Evolutionary conservation across 2,113 vertebrate species (phyloP).

Genomic region (Anguilla rostrata): DNA sequence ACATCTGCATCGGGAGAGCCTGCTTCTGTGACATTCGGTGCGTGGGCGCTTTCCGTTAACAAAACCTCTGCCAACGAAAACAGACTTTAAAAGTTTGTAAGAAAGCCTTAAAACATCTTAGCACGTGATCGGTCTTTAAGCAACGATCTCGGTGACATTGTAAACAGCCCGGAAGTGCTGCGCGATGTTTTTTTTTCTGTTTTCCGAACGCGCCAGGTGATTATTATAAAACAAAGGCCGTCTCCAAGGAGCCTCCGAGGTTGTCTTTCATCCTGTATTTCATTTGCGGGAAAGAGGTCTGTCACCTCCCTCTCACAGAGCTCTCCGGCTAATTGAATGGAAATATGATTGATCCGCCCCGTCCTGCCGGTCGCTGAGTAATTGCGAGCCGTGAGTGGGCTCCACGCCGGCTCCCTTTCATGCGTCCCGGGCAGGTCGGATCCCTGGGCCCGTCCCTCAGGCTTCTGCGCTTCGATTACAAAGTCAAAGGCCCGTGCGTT

Average conservation of each 20-base stretch:
- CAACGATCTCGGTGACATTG: constrained; percentile 17
- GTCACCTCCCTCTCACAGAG: constrained; percentile 33
- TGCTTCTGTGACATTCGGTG: not conserved
- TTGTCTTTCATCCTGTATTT: constrained; percentile 37
- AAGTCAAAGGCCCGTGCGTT: constrained; percentile 45
- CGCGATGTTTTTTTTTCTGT: constrained; percentile 1
- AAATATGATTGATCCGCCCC: constrained; percentile 48
- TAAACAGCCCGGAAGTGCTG: constrained; percentile 15
- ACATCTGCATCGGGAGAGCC: not conserved
- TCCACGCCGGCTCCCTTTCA: not conserved
- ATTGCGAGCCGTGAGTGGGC: constrained; percentile 42
- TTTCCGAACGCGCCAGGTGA: constrained; percentile 5
- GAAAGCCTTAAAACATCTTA: constrained; percentile 17
- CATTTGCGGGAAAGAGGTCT: constrained; percentile 53
- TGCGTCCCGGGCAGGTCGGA: constrained; percentile 7
- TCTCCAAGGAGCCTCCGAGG: constrained; percentile 34
- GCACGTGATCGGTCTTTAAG: constrained; percentile 24
- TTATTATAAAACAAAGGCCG: constrained; percentile 23
- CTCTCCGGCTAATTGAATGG: constrained; percentile 45
- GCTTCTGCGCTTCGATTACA: constrained; percentile 44
- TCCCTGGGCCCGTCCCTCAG: not conserved
- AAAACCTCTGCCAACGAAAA: no score
- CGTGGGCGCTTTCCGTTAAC: no score
- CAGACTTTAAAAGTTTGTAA: not conserved
- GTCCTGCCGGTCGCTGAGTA: constrained; percentile 30